Conservation (phyloP, 2,113 vertebrate species). For the Centropus bengalensis region DNA sequence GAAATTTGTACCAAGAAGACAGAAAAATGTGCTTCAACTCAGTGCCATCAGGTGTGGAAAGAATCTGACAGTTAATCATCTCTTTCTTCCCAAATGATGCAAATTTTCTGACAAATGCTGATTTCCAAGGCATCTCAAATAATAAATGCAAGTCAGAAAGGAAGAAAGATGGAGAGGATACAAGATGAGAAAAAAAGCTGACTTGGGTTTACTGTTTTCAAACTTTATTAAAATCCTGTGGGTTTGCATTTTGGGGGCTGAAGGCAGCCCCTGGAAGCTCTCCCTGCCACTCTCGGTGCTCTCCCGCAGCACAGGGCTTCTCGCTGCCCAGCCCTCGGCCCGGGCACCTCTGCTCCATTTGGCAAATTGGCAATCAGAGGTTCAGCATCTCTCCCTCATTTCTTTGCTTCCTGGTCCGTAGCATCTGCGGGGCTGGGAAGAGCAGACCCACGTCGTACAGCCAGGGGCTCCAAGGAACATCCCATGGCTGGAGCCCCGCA, state of each 20-base stretch:
- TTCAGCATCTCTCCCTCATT: rapidly evolving
- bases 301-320: neutral
- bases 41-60: rapidly evolving
- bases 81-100: neutral
- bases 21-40: neutral
- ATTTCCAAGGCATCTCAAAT: neutral
- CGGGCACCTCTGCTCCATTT: rapidly evolving
- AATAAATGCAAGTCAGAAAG: neutral
- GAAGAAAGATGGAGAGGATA: neutral
- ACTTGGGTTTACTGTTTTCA: neutral
- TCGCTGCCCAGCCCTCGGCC: neutral
- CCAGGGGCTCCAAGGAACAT: neutral
- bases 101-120: neutral
- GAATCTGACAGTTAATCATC: neutral
- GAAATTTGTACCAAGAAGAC: neutral
- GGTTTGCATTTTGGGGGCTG: rapidly evolving
- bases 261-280: neutral
- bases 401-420: neutral
- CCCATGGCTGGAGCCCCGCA: too few relatives aligned
- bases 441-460: rapidly evolving
- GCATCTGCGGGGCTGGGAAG: neutral
- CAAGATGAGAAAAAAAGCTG: neutral
- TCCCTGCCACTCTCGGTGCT: neutral
- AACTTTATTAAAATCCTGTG: rapidly evolving
- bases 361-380: rapidly evolving